Base-by-base conservation (phyloP, 2,797 vertebrate species). In the Hypotaenidia philippensis region DNA sequence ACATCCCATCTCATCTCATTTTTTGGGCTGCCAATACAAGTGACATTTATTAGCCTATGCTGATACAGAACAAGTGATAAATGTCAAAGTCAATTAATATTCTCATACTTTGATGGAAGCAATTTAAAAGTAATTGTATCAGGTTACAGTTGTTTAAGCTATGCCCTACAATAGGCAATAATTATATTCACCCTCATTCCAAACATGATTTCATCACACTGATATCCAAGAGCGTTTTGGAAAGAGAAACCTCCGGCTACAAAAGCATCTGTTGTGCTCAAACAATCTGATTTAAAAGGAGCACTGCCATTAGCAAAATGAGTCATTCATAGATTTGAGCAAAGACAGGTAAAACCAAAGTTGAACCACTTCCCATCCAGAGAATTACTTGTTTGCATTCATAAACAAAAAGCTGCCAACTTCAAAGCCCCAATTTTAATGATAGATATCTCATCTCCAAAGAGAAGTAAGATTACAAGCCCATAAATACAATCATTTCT, bases 41-140 rank as follows among this genome's bases (percentile, higher is more conserved):
- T 55, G 75, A 93, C 84, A 92, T 89, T 91, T 91, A 94, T 83
- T 91, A 91, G 86, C 84, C 89, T 74, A 13, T 36, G 70, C 77
- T 87, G 90, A 93, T 90, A 83, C n/a, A 90, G 86, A 96, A 64
- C 83, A 93, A 96, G 90, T 52, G 60, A 89, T 87, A 96, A 96
- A 81, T 91, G 92, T 83, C 93, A 65, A 83, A 92, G 49, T 11
- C 86, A 85, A 96, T 92, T 87, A 92, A 89, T 92, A 95, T n/a
- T 83, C 87, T 84, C 80, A 71, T 83, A 83, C 89, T 94, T 87
- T 36, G 60, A 94, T 52, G 61, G 53, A 96, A 94, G 72, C 32
- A 90, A 94, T 95, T 91, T 85, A 68, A 85, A 96, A 92, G 82
- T 60, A 90, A 95, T 94, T 96, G 47, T 87, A 92, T 68, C 66